Evolutionary conservation across 2,113 vertebrate species (phyloP), one percentile per base, ranked within the genome.

Genomic region (Corapipo altera): DNA sequence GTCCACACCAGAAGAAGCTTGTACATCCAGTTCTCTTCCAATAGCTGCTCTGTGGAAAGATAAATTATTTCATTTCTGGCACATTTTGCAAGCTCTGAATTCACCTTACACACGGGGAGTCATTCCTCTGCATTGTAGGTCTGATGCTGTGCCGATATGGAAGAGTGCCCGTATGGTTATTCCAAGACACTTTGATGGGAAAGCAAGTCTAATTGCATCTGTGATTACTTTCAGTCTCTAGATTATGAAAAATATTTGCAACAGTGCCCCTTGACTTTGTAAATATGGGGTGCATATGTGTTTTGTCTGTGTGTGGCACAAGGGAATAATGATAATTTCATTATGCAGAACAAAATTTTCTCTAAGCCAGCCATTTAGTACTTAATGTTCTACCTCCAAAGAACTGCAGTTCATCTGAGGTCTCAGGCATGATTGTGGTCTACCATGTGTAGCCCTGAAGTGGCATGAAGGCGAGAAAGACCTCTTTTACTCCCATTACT

Each of bases 301-400:
- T 96, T 97, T 97, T 97, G 95, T 97, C 95, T 95, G 91, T 97
- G 96, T 96, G 96, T 97, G 96, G 96, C 97, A 97, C 87, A 3
- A 95, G 93, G 96, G 95, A 97, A 96, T 97, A 95, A 91, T 96
- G 96, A 96, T 97, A 93, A 94, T 94, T 97, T 97, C 96, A 95
- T 96, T 96, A 96, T 92, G 95, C 88, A 88, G 89, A 96, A 72
- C 59, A 80, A 78, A 84, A 71, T 93, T 92, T 93, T 96, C 89
- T 93, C 92, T 74, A 64, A 96, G 93, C 79, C 83, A 91, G 51
- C 86, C 78, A 58, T 96, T 95, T 90, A 96, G 85, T 85, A 37
- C 93, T 96, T 96, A 93, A 83, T 95, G 75, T 55, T 94, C 90
- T 97, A 95, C 95, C 91, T 97, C 97, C 97, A 90, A 95, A 97